Evolutionary conservation across 2,888 invertebrate genomes (phyloP), one percentile per base, ranked within the genome.

Genomic region (Clitarchus hookeri): DNA sequence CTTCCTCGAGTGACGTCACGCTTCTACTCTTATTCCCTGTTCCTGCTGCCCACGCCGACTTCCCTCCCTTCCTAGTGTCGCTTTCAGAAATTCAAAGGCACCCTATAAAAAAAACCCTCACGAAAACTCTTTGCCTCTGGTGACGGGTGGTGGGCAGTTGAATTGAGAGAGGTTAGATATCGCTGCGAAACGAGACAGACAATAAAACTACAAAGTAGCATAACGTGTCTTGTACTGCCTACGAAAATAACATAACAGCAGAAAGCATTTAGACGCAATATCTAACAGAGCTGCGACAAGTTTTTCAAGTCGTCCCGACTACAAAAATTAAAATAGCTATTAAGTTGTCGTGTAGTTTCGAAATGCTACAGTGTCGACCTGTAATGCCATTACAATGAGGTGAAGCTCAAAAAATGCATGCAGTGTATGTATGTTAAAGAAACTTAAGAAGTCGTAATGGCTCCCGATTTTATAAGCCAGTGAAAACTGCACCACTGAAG

Each of bases 1-100:
- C 27, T 65, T 27, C 83, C 83, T 82, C 83, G 54, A n/a, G 19
- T 77, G 48, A 19, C 82, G 65, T 65, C 83, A 44, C 83, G 36
- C 77, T 16, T 54, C 83, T 16, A 0, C 36, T 44, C 85, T 26
- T 25, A 83, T 26, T 26, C 54, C 65, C 26, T 27, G 27, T 44
- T 26, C 83, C 25, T 25, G 26, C 48, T 65, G n/a, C 54, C 23
- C 83, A 12, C 3, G 23, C 48, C 48, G 6, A 48, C 48, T 48
- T 48, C 48, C 48, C 16, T 48, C 11, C 48, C 16, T 13, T 48
- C 48, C 16, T 1, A 1, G 3, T 2, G 48, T 48, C 13, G 65
- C 65, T 65, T 23, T n/a, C 65, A 65, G 65, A n/a, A n/a, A 65
- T 65, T 65, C 65, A 65, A 65, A 65, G 65, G 19, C n/a, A 8